These are phyloP conservation scores for Elaphurus davidianus DNA, from an alignment of 2,113 vertebrate species.

Conservation along the genomic window DNA sequence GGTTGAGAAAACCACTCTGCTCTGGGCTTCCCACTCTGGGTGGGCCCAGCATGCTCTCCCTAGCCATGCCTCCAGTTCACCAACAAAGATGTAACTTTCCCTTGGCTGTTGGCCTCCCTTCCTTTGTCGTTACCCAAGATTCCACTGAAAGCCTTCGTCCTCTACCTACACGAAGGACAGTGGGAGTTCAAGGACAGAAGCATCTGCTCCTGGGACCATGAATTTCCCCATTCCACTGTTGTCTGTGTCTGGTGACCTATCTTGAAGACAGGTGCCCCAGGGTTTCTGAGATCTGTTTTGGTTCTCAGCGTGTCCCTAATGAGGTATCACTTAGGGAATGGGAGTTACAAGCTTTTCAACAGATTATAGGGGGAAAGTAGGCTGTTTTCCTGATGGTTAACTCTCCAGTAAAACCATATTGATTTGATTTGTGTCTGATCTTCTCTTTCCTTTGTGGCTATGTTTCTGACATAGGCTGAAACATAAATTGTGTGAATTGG, in stretches of 20 bases:
- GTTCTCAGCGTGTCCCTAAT: not conserved
- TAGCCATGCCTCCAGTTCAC: not conserved
- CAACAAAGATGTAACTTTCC: not conserved
- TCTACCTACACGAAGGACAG: not conserved
- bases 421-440: not conserved
- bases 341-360: not conserved
- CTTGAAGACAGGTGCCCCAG: not conserved
- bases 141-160: not conserved
- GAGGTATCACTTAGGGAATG: not conserved
- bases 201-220: not conserved
- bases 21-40: not conserved
- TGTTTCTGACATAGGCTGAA: conserved; percentile 41
- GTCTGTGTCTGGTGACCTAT: not conserved
- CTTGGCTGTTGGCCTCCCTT: not conserved
- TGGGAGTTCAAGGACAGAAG: not conserved
- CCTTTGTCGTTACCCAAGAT: not conserved
- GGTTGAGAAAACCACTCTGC: not conserved
- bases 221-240: not conserved
- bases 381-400: not conserved
- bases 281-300: not conserved
- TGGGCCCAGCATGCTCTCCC: not conserved
- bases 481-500: not conserved
- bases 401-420: conserved; percentile 29
- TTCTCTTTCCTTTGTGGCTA: not conserved
- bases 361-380: not conserved